These are phyloP conservation scores for Liodrosophila aerea DNA, from an alignment of 2,888 invertebrate species.

Conservation along the genomic window DNA sequence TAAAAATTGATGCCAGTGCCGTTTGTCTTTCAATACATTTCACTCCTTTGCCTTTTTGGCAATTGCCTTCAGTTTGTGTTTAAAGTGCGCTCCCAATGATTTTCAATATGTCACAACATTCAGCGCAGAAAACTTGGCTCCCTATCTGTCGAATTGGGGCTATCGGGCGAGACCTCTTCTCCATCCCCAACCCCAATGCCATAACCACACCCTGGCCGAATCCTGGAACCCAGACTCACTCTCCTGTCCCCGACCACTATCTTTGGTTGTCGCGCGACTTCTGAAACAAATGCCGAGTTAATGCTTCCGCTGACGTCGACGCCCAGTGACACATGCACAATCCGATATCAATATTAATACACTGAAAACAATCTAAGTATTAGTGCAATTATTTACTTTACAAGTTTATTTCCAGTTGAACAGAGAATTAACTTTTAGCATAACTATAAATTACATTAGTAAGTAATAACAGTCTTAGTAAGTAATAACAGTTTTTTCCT, in stretches of 20 bases:
- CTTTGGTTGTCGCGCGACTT: conserved; percentile 1
- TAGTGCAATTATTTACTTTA: too few relatives aligned
- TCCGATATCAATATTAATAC: conserved; percentile 35
- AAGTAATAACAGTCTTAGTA: too few relatives aligned
- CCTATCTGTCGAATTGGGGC: conserved; percentile 46
- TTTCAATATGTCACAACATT: conserved; percentile 76
- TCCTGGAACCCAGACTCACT: neutral
- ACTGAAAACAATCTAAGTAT: too few relatives aligned
- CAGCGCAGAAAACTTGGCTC: conserved; percentile 32
- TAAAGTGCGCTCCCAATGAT: conserved; percentile 57
- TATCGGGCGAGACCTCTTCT: conserved; percentile 20
- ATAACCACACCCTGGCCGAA: too few relatives aligned
- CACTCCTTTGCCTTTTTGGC: conserved; percentile 21
- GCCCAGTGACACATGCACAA: conserved; percentile 28
- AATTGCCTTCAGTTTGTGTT: conserved; percentile 36
- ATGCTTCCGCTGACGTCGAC: conserved; percentile 60
- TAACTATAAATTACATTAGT: too few relatives aligned
- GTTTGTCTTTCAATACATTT: conserved; percentile 73
- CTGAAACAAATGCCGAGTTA: conserved; percentile 74
- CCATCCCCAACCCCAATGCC: too few relatives aligned
- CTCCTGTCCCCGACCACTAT: conserved; percentile 4
- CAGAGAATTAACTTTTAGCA: too few relatives aligned
- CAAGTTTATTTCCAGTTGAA: too few relatives aligned
- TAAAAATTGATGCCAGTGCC: conserved; percentile 74
- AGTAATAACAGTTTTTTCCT: too few relatives aligned